These are phyloP conservation scores for Saccopteryx bilineata DNA, from an alignment of 2,113 vertebrate genomes.

Conservation along the genomic window DNA sequence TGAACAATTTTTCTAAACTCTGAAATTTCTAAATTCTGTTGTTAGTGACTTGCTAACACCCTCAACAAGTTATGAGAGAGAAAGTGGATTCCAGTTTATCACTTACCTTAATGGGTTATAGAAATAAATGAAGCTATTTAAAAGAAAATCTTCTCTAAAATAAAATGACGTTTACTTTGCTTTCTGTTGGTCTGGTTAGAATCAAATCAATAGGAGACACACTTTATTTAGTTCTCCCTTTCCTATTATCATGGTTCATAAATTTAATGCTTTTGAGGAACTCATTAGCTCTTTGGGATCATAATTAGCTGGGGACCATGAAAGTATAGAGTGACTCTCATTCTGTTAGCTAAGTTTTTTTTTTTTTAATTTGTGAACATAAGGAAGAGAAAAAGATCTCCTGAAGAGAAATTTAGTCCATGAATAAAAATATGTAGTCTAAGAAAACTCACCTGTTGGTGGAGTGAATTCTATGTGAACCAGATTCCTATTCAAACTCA, in stretches of 20 bases:
- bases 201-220: neutral
- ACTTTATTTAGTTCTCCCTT: conserved; percentile 1
- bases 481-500: neutral
- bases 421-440: neutral
- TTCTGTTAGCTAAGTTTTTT: conserved; percentile 10
- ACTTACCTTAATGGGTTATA: conserved; percentile 24
- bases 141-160: conserved; percentile 42
- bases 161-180: neutral
- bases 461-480: neutral
- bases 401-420: conserved; percentile 29
- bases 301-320: neutral
- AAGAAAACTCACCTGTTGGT: conserved; percentile 1
- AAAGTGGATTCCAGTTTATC: neutral
- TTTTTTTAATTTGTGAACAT: neutral
- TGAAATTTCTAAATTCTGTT: neutral
- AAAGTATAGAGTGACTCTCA: neutral
- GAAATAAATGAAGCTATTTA: conserved; percentile 29
- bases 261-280: conserved; percentile 49
- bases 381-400: neutral
- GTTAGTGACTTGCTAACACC: neutral
- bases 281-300: conserved; percentile 16
- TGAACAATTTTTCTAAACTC: neutral
- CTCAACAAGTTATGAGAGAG: neutral
- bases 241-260: conserved; percentile 18
- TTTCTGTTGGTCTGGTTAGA: conserved; percentile 19